These are phyloP conservation scores for Cepphus grylle DNA, from an alignment of 2,113 vertebrate species.

Conservation along the genomic window DNA sequence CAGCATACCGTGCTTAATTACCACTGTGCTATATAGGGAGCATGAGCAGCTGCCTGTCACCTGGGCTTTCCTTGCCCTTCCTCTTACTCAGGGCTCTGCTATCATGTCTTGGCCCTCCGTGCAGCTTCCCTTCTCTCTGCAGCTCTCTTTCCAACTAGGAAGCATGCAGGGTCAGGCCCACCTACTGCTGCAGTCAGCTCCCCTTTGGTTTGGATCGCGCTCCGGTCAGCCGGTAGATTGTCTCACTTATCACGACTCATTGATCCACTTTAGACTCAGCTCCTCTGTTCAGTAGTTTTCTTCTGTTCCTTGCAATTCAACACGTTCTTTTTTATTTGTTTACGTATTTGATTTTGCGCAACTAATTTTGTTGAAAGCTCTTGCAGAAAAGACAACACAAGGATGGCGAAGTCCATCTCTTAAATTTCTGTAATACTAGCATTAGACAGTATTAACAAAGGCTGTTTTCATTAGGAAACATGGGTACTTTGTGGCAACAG, in stretches of 20 bases:
- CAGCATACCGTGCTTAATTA: background rate
- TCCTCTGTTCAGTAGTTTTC: background rate
- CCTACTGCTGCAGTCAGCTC: background rate
- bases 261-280: background rate
- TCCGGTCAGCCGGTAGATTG: background rate
- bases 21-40: fast-evolving
- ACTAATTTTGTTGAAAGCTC: background rate
- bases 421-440: background rate
- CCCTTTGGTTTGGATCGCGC: background rate
- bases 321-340: background rate
- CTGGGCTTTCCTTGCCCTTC: background rate
- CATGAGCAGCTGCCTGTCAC: background rate
- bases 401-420: background rate
- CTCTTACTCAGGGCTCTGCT: background rate
- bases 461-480: background rate
- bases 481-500: background rate
- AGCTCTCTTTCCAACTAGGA: background rate
- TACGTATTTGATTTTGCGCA: background rate
- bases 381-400: background rate
- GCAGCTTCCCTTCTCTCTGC: background rate
- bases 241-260: background rate
- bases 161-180: background rate
- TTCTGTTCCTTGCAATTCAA: background rate
- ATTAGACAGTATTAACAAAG: background rate
- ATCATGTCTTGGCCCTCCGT: background rate